Conservation (phyloP, 2,888 invertebrate genomes). For the Brachylomia viminalis region DNA sequence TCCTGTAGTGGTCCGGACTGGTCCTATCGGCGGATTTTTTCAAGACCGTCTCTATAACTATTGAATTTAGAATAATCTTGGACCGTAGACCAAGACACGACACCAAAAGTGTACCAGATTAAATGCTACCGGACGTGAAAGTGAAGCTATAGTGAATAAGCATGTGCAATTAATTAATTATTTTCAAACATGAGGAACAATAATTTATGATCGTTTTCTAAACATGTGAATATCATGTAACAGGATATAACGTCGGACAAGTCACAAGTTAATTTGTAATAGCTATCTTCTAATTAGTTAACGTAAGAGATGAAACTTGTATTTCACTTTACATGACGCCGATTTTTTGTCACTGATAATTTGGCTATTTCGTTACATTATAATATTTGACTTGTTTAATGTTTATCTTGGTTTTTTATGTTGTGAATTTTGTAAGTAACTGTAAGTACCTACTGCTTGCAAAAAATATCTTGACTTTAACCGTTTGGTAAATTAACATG, state of each 20-base stretch:
- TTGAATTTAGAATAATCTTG: neutral
- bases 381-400: too few relatives aligned
- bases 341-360: neutral
- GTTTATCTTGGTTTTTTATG: too few relatives aligned
- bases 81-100: neutral
- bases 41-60: neutral
- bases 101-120: neutral
- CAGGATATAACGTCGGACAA: slow-evolving; percentile 9
- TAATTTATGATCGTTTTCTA: slow-evolving; percentile 36
- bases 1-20: neutral
- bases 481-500: too few relatives aligned
- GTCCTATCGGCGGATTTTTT: neutral
- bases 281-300: neutral
- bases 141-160: slow-evolving; percentile 14
- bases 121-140: slow-evolving; percentile 23
- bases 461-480: too few relatives aligned
- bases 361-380: too few relatives aligned
- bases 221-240: slow-evolving; percentile 52
- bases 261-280: slow-evolving; percentile 1
- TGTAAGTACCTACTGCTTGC: too few relatives aligned
- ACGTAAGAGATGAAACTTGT: neutral
- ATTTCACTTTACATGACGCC: neutral
- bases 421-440: too few relatives aligned
- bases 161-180: slow-evolving; percentile 49
- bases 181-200: slow-evolving; percentile 19